These are phyloP conservation scores for Notechis scutatus DNA, from an alignment of 2,113 vertebrate genomes.

Conservation along the genomic window DNA sequence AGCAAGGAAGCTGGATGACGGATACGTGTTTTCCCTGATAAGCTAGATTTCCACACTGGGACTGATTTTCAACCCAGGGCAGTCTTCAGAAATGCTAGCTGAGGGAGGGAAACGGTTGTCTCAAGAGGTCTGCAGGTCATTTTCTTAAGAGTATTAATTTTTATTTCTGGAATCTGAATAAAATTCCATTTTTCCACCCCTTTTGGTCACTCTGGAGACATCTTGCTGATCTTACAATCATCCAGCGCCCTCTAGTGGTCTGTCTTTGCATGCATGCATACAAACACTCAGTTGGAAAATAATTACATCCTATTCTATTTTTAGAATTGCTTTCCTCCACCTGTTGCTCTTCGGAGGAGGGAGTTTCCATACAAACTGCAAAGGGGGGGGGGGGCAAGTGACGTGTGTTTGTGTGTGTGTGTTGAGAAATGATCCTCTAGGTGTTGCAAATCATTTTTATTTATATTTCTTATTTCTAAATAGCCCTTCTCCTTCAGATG, in stretches of 20 bases:
- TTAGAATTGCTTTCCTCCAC: neutral
- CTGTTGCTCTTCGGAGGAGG: neutral
- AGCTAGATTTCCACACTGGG: neutral
- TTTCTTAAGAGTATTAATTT: neutral
- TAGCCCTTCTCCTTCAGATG: fast-evolving
- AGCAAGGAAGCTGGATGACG: neutral
- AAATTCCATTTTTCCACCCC: neutral
- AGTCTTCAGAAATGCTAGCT: neutral
- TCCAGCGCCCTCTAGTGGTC: neutral
- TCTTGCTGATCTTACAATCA: neutral
- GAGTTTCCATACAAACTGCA: neutral
- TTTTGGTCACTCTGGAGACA: neutral
- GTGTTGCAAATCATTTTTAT: neutral
- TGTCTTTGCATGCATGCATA: neutral
- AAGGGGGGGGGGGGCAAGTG: neutral
- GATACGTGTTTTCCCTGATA: neutral
- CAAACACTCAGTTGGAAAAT: neutral
- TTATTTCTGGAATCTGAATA: neutral
- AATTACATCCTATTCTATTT: neutral
- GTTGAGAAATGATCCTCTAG: neutral
- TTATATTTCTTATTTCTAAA: neutral
- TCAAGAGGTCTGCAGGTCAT: neutral
- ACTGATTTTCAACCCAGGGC: neutral
- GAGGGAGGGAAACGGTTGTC: neutral
- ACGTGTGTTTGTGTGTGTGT: neutral